Conservation (phyloP, 1,140 invertebrate species). For the Hylaeus anthracinus region DNA sequence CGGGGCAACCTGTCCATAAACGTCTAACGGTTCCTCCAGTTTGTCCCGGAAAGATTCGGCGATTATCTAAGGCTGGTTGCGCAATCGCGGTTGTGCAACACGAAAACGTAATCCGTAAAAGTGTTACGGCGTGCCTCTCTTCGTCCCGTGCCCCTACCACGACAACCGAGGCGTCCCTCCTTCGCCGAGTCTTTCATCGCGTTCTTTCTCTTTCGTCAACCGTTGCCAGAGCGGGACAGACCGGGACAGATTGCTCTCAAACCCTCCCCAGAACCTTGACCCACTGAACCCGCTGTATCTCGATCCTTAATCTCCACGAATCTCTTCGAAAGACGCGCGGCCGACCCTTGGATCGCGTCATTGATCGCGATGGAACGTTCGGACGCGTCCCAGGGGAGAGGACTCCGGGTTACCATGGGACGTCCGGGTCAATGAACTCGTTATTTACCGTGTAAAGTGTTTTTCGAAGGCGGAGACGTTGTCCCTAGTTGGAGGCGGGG, state of each 20-base stretch:
- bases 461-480: too few relatives aligned
- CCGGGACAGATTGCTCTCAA: conserved; percentile 54
- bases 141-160: conserved; percentile 12
- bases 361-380: too few relatives aligned
- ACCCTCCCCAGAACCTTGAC: conserved; percentile 69
- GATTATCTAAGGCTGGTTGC: conserved; percentile 63
- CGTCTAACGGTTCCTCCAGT: conserved; percentile 63
- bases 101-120: conserved; percentile 64
- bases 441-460: too few relatives aligned
- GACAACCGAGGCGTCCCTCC: neutral
- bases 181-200: conserved; percentile 34
- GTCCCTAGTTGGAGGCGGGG: too few relatives aligned
- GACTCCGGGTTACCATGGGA: too few relatives aligned
- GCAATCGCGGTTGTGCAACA: conserved; percentile 62
- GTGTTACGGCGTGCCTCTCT: conserved; percentile 58
- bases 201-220: conserved; percentile 39
- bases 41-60: conserved; percentile 48
- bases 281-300: conserved; percentile 58
- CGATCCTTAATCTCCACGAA: conserved; percentile 38
- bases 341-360: too few relatives aligned
- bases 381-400: too few relatives aligned
- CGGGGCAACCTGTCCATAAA: conserved; percentile 54
- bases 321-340: conserved; percentile 17
- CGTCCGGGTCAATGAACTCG: too few relatives aligned
- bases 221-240: conserved; percentile 15